Base-by-base conservation (phyloP, 2,888 invertebrate species). In the Sarcophaga caerulescens region DNA sequence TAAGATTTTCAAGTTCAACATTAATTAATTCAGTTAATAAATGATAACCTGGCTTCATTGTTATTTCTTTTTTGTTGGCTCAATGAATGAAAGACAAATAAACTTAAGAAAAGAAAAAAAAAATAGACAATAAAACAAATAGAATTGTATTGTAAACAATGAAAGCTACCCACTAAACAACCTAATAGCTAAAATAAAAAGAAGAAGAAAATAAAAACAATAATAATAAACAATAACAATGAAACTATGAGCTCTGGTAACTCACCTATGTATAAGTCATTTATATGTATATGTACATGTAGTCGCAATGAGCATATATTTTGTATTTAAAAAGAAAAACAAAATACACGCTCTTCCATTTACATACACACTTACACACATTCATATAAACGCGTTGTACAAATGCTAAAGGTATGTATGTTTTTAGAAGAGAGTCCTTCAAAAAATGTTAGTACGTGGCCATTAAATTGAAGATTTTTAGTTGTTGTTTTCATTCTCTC, bases 1-100 rank as follows among this genome's bases (percentile, higher is more conserved):
- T 4, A 52, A 52, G 44, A 77, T 75, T 77, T 86, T 86, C 86
- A 86, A 84, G 86, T 84, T 86, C 86, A 86, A 62, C 35, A 52
- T 84, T 79, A 84, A 86, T 86, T 84, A 81, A 84, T 86, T 75
- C 69, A 47, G 14, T 76, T 71, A 17, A 52, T 52, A 52, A 52
- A 52, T 35, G 35, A 35, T 35, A 10, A 35, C 45, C 4, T 35
- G 44, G 35, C 79, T 44, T 57, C 62, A 10, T 63, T 45, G 69
- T 23, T 25, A 57, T 70, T 62, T 23, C 47, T 59, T 71, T 44
- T 8, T 70, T 60, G 44, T 21, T 60, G 21, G 35, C 17, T 59
- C 25, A 75, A n/a, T n/a, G n/a, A 73, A 45, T 75, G 69, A 74
- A 74, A 70, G 66, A n/a, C 8, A 65, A 77, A 71, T 52, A 77